Conservation (phyloP, 2,888 invertebrate species). For the Buathra laborator region DNA sequence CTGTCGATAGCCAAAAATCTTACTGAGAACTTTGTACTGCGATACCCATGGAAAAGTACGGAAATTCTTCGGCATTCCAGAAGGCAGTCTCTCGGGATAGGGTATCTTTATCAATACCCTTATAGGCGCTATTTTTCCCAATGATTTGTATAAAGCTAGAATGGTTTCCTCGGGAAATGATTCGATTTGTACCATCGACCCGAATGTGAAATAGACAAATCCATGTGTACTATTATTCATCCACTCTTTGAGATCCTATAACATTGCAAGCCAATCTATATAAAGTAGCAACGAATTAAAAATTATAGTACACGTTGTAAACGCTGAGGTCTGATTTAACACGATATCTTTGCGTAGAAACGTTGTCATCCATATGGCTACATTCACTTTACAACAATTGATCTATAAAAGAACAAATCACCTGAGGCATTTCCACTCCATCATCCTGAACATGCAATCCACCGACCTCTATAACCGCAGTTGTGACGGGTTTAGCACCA, state of each 20-base stretch:
- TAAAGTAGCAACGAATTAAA: background rate
- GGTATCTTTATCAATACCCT: constrained; percentile 76
- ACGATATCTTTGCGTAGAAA: too few species aligned
- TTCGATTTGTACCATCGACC: constrained; percentile 77
- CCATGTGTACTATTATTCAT: constrained; percentile 76
- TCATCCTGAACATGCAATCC: constrained; percentile 86
- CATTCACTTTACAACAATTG: background rate
- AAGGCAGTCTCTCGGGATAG: constrained; percentile 67
- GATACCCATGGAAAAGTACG: constrained; percentile 75
- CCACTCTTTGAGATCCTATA: constrained; percentile 77
- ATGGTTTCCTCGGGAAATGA: constrained; percentile 73
- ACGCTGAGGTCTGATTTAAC: too few species aligned
- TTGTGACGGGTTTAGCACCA: constrained; percentile 84
- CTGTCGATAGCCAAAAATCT: constrained; percentile 23
- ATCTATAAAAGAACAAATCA: background rate
- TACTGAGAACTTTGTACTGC: constrained; percentile 76
- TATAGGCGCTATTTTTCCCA: constrained; percentile 75
- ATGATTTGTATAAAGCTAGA: constrained; percentile 71
- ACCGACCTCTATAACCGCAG: constrained; percentile 86
- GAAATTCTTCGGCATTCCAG: constrained; percentile 76
- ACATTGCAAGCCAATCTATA: background rate
- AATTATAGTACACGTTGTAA: too few species aligned
- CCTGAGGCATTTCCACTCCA: constrained; percentile 59
- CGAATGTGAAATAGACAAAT: constrained; percentile 78
- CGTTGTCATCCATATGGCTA: too few species aligned